These are phyloP conservation scores for Oryzias melastigma DNA, from an alignment of 2,113 vertebrate genomes.

Conservation along the genomic window DNA sequence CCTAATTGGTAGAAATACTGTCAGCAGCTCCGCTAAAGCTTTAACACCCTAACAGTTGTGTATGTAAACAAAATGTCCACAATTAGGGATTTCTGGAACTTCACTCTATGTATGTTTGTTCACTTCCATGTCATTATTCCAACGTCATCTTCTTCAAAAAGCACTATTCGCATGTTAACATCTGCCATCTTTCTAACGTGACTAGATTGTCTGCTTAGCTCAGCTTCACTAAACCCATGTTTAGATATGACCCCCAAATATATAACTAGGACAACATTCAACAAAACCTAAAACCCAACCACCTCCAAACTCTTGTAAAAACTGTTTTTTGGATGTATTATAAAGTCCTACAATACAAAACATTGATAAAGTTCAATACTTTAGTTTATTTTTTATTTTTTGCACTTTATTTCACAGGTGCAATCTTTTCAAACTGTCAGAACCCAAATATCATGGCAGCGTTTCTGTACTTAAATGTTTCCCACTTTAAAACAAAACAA, in stretches of 20 bases:
- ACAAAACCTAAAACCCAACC: no score
- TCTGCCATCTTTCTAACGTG: constrained; percentile 1
- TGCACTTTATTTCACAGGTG: constrained; percentile 45
- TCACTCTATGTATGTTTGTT: no score
- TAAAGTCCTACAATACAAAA: background rate
- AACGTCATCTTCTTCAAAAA: background rate
- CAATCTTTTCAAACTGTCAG: constrained; percentile 34
- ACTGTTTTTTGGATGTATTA: no score
- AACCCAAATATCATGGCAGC: background rate
- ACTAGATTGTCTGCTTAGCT: background rate
- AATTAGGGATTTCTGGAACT: no score
- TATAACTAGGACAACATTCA: no score
- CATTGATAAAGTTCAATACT: background rate
- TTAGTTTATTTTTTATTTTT: constrained; percentile 25
- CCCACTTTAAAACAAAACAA: constrained; percentile 7
- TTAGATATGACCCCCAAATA: no score
- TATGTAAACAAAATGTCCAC: background rate
- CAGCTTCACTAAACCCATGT: background rate
- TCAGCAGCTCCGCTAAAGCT: background rate
- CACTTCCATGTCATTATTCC: background rate
- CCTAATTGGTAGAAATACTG: background rate
- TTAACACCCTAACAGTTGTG: background rate
- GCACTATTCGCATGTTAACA: background rate
- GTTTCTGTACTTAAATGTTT: background rate
- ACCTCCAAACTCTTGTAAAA: background rate